Evolutionary conservation across 2,113 vertebrate species (phyloP).

Genomic region (Mungos mungo): DNA sequence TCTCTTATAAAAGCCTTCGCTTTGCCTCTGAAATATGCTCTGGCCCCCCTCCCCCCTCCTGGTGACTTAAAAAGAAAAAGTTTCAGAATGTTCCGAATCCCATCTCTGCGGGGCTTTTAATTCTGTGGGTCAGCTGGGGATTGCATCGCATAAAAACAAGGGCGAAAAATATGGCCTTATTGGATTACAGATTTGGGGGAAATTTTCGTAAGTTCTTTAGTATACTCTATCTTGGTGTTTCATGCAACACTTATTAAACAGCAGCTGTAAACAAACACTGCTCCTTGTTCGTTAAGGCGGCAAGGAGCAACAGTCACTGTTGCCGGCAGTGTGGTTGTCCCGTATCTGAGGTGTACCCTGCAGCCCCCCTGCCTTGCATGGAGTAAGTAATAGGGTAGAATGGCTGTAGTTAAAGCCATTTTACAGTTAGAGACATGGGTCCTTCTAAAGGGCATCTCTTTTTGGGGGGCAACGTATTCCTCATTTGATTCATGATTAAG

Average conservation of each 20-base stretch:
- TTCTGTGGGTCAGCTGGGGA: constrained; percentile 33
- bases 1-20: constrained; percentile 41
- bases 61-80: constrained; percentile 58
- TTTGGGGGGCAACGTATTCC: background rate
- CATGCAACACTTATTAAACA: background rate
- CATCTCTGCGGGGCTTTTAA: background rate
- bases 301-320: background rate
- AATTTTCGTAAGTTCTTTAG: background rate
- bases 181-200: background rate
- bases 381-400: background rate
- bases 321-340: background rate
- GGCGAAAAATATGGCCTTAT: background rate
- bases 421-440: background rate
- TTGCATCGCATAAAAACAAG: constrained; percentile 27
- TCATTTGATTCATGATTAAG: background rate
- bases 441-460: background rate
- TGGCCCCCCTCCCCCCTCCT: background rate
- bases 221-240: background rate
- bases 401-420: background rate
- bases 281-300: background rate
- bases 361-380: background rate
- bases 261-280: background rate
- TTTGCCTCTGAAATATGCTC: constrained; percentile 38
- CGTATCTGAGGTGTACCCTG: background rate
- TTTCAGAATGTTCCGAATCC: background rate